Evolutionary conservation across 2,888 invertebrate genomes (phyloP).

Genomic region (Plagodis dolabraria): DNA sequence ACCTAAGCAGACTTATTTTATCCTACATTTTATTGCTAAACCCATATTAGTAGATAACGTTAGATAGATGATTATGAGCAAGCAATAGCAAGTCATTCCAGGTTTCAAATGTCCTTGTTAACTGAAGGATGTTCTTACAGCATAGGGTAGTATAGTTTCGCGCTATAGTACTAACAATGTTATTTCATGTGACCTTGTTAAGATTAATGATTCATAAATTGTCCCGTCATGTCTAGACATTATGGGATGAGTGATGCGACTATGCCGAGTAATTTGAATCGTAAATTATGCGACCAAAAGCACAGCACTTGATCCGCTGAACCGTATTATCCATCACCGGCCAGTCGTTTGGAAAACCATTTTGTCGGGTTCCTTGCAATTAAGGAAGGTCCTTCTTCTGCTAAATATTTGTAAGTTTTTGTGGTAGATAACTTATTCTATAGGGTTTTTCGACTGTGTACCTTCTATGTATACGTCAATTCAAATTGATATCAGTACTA

Average conservation of each 20-base stretch:
- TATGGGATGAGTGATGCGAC: conserved; percentile 37
- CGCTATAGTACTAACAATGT: background rate
- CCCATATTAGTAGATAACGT: too few relatives aligned
- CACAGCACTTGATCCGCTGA: conserved; percentile 37
- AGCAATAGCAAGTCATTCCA: too few relatives aligned
- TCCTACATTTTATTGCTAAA: too few relatives aligned
- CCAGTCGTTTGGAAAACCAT: conserved; percentile 21
- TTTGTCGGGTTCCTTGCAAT: conserved; percentile 17
- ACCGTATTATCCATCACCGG: conserved; percentile 42
- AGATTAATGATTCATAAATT: conserved; percentile 26
- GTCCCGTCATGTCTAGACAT: conserved; percentile 35
- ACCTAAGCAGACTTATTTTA: too few relatives aligned
- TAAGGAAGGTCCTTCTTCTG: conserved; percentile 1
- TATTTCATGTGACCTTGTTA: conserved; percentile 10
- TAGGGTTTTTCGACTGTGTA: too few relatives aligned
- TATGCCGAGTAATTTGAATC: conserved; percentile 42
- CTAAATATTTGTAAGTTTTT: too few relatives aligned
- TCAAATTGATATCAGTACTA: too few relatives aligned
- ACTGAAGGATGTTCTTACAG: too few relatives aligned
- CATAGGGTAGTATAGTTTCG: background rate
- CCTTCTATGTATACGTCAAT: too few relatives aligned
- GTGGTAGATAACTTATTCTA: too few relatives aligned
- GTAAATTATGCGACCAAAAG: conserved; percentile 45
- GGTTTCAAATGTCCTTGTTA: too few relatives aligned
- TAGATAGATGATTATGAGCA: too few relatives aligned